Evolutionary conservation across 2,888 invertebrate genomes (phyloP).

Genomic region (Drosophila siamana): DNA sequence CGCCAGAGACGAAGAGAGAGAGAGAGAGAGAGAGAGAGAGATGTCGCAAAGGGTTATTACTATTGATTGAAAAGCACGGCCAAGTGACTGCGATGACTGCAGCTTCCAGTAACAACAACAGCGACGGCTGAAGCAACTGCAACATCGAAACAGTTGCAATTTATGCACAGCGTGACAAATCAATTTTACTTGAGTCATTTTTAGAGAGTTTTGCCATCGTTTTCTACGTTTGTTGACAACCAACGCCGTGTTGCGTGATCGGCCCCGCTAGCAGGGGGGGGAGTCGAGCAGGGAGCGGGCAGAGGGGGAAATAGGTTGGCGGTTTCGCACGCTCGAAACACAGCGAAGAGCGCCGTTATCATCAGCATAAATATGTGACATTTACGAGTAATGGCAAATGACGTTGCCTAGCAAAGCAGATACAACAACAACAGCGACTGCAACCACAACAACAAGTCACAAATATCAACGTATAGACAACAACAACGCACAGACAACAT

Average conservation of each 20-base stretch:
- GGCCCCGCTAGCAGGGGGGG: neutral
- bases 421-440: slow-evolving; percentile 39
- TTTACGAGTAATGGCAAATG: slow-evolving; percentile 59
- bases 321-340: slow-evolving; percentile 69
- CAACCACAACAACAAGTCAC: slow-evolving; percentile 17
- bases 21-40: neutral
- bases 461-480: neutral
- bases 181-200: slow-evolving; percentile 70
- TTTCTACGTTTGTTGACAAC: slow-evolving; percentile 51
- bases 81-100: slow-evolving; percentile 59
- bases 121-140: slow-evolving; percentile 28
- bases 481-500: slow-evolving; percentile 7
- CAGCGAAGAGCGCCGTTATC: slow-evolving; percentile 68
- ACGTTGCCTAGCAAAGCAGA: slow-evolving; percentile 31
- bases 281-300: neutral
- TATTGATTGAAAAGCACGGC: slow-evolving; percentile 71
- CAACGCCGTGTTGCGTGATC: slow-evolving; percentile 46
- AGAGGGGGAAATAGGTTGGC: slow-evolving; percentile 21
- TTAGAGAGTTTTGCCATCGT: slow-evolving; percentile 59
- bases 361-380: slow-evolving; percentile 61
- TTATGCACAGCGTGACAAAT: slow-evolving; percentile 83
- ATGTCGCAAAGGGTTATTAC: slow-evolving; percentile 61
- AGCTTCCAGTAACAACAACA: slow-evolving; percentile 33
- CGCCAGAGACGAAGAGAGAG: neutral
- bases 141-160: slow-evolving; percentile 73